These are phyloP conservation scores for Psococerastis gibbosa DNA, from an alignment of 2,888 invertebrate genomes.

Conservation along the genomic window DNA sequence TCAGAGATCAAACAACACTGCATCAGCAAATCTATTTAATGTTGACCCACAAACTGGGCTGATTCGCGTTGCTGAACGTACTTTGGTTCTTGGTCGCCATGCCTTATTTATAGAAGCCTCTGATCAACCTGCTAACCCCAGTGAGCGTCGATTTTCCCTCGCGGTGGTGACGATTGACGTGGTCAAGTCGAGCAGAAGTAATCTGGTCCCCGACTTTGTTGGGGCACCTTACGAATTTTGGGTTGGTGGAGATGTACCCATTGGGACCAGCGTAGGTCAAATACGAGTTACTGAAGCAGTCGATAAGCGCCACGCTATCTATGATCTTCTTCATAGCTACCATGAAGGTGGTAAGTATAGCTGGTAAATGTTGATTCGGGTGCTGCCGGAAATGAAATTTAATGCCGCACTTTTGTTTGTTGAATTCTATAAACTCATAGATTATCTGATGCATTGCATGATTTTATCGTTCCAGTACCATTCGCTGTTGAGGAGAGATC, in stretches of 20 bases:
- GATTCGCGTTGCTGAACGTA: conserved; percentile 41
- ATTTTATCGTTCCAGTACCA: conserved; percentile 41
- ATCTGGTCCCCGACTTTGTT: conserved; percentile 51
- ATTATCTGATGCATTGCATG: too few species aligned
- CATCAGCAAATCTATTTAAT: conserved; percentile 43
- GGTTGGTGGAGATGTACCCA: conserved; percentile 69
- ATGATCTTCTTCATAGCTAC: conserved; percentile 67
- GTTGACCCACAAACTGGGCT: conserved; percentile 51
- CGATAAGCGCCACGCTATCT: conserved; percentile 43
- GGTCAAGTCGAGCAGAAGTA: conserved; percentile 28
- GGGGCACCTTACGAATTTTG: conserved; percentile 79
- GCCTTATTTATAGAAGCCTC: conserved; percentile 68
- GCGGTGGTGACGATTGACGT: conserved; percentile 74
- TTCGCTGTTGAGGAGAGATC: conserved; percentile 78
- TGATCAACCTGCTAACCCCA: conserved; percentile 66
- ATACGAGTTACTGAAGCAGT: conserved; percentile 55
- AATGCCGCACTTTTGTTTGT: not conserved
- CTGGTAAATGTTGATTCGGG: too few species aligned
- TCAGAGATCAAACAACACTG: conserved; percentile 45
- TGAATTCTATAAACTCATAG: not conserved
- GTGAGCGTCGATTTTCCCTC: conserved; percentile 59
- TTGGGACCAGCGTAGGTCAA: conserved; percentile 74
- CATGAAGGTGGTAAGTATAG: conserved; percentile 55
- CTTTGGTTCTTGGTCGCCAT: conserved; percentile 49
- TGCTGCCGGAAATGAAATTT: too few species aligned